Percentiles rank a stretch among this genome's conserved stretches.
phyloP scores from a whole-genome alignment of 2,888 invertebrate genomes.

The Herminia tarsipennalis region DNA sequence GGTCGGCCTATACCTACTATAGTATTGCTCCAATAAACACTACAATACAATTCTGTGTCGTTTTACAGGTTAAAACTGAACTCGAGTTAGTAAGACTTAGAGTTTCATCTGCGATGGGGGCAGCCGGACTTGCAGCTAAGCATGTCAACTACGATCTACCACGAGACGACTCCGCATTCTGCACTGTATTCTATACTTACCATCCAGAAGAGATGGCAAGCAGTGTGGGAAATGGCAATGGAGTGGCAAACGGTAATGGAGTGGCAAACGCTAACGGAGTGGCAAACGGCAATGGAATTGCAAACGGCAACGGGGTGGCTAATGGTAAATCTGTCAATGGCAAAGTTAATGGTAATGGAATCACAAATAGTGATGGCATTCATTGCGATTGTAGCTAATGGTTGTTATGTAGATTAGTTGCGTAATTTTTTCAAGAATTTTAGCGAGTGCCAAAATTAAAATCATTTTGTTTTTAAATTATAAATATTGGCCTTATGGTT shows the following conservation, averaged over 20 bases:
- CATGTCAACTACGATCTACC: slow-evolving; percentile 87
- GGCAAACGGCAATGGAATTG: slow-evolving; percentile 29
- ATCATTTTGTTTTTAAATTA: slow-evolving; percentile 1
- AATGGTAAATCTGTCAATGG: slow-evolving; percentile 41
- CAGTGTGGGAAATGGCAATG: slow-evolving; percentile 29
- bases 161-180: slow-evolving; percentile 89
- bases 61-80: slow-evolving; percentile 69
- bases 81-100: slow-evolving; percentile 88
- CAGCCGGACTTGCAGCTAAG: slow-evolving; percentile 93
- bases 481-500: no score
- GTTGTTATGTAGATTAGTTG: neutral
- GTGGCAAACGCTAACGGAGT: slow-evolving; percentile 33
- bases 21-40: no score
- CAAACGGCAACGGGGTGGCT: slow-evolving; percentile 14
- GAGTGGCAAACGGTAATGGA: slow-evolving; percentile 30
- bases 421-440: slow-evolving; percentile 31
- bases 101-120: slow-evolving; percentile 93
- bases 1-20: no score
- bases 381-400: slow-evolving; percentile 37
- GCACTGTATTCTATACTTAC: slow-evolving; percentile 88
- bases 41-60: neutral
- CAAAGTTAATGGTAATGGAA: slow-evolving; percentile 34
- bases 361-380: slow-evolving; percentile 29
- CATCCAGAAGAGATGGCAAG: slow-evolving; percentile 40
- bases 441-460: slow-evolving; percentile 13